These are phyloP conservation scores for Albula glossodonta DNA, from an alignment of 2,113 vertebrate species.

Conservation along the genomic window DNA sequence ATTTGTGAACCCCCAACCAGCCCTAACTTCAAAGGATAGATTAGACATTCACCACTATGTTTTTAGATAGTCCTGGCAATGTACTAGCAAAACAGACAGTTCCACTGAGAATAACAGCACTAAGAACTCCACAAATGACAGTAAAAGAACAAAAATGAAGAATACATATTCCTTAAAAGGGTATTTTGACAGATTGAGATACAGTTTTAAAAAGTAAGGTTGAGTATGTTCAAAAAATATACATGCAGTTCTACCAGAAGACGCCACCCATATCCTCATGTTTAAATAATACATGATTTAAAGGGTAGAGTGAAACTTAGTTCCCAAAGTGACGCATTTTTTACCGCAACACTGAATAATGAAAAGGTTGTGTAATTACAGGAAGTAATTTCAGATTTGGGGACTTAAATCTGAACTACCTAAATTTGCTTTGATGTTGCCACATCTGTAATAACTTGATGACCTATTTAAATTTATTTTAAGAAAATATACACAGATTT, in stretches of 20 bases:
- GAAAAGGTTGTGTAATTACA: neutral
- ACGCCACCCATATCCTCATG: neutral
- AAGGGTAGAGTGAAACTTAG: neutral
- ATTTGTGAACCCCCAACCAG: neutral
- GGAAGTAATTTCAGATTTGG: neutral
- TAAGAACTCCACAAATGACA: neutral
- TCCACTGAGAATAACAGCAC: neutral
- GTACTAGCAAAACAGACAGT: neutral
- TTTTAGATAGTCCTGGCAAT: neutral
- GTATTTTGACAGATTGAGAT: neutral
- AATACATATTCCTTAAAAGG: neutral
- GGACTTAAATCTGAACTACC: no score
- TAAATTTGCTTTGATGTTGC: neutral
- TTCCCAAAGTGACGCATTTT: neutral
- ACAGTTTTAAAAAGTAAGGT: neutral
- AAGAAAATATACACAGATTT: no score
- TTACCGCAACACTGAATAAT: neutral
- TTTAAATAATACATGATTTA: neutral
- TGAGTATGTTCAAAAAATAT: neutral
- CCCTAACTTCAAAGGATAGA: neutral
- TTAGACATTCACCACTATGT: neutral
- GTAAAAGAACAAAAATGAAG: neutral
- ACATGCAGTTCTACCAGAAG: neutral
- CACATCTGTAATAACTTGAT: no score
- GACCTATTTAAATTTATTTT: no score